A percentile compares a stretch with the other conserved stretches of the same genome.
These are phyloP conservation scores for Nansenia antarctica DNA, from an alignment of 2,113 vertebrate genomes.

Conservation along the genomic window DNA sequence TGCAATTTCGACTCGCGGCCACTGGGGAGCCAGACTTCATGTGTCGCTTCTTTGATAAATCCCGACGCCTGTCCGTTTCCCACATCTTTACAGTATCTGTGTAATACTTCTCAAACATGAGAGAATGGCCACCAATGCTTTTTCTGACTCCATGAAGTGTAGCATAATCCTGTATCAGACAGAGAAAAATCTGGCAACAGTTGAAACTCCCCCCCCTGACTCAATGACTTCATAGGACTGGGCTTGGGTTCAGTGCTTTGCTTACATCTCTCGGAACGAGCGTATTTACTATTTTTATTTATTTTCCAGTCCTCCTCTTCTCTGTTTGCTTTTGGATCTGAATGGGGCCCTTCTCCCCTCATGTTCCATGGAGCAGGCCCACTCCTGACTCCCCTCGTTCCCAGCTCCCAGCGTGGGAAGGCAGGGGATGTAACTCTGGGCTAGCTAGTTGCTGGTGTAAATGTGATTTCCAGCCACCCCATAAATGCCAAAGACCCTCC, in stretches of 20 bases:
- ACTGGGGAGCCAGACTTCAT: no score
- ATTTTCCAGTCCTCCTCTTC: constrained; percentile 19
- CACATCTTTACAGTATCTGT: not conserved
- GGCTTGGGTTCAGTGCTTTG: not conserved
- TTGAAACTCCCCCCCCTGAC: constrained; percentile 7
- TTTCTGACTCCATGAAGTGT: not conserved
- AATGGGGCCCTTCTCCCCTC: constrained; percentile 13
- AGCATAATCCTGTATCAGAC: constrained; percentile 10
- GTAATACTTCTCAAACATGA: not conserved
- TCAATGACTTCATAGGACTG: constrained; percentile 4
- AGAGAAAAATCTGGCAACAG: not conserved
- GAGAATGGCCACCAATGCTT: not conserved
- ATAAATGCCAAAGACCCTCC: not conserved
- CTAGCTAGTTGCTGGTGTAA: not conserved
- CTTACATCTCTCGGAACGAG: constrained; percentile 7
- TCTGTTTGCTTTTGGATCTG: constrained; percentile 15
- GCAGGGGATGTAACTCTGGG: not conserved
- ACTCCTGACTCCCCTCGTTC: not conserved
- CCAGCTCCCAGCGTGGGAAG: constrained; percentile 6
- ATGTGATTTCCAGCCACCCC: constrained; percentile 7
- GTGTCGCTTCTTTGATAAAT: no score
- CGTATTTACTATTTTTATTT: constrained; percentile 20
- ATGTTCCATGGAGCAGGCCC: no score
- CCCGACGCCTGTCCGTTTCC: not conserved
- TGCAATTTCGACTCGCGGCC: no score